Evolutionary conservation across 1,140 invertebrate species (phyloP).

Genomic region (Patella vulgata): DNA sequence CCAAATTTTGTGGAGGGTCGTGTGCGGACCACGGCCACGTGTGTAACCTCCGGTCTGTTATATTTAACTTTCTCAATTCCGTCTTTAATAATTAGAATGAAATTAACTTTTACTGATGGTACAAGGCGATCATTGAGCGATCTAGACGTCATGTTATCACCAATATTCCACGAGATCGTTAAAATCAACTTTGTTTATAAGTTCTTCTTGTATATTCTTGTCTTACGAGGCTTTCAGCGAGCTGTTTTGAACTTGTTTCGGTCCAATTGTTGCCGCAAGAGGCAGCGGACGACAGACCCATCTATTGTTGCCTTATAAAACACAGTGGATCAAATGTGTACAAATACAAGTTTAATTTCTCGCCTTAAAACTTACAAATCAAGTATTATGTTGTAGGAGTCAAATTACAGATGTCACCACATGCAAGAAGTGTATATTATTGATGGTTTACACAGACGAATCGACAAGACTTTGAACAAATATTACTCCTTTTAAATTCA

Average conservation of each 20-base stretch:
- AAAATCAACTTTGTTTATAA: constrained; percentile 15
- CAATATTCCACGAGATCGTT: constrained; percentile 13
- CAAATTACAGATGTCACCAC: no score
- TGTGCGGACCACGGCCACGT: background rate
- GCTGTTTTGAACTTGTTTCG: constrained; percentile 1
- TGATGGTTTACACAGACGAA: no score
- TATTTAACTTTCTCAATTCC: constrained; percentile 13
- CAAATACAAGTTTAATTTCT: no score
- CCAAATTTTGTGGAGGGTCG: background rate
- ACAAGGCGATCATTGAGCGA: background rate
- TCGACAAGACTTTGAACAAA: no score
- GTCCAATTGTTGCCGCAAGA: no score
- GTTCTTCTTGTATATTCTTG: constrained; percentile 3
- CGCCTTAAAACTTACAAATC: no score
- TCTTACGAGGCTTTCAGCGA: constrained; percentile 8
- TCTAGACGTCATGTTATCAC: background rate
- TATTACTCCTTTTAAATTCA: no score
- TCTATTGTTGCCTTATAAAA: no score
- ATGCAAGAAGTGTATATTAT: no score
- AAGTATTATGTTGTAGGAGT: no score
- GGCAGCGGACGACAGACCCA: no score
- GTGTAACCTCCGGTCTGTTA: constrained; percentile 1
- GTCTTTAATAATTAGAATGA: constrained; percentile 2
- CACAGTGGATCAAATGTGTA: no score
- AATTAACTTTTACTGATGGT: constrained; percentile 1